These are phyloP conservation scores for Lichenostomus cassidix DNA, from an alignment of 2,113 vertebrate genomes.

Conservation along the genomic window DNA sequence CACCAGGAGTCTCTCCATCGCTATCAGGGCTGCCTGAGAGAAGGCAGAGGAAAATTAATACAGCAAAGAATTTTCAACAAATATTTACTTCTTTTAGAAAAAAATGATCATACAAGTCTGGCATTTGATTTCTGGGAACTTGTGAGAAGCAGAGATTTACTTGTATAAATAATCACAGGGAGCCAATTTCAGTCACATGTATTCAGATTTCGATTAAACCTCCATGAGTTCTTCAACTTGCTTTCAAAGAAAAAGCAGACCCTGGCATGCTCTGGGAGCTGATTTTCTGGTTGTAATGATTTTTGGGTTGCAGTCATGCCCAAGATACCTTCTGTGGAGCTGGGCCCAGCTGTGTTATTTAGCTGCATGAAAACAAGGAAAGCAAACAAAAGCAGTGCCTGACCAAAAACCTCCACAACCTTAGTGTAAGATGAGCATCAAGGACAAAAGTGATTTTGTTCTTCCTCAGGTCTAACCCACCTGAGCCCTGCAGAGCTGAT, in stretches of 20 bases:
- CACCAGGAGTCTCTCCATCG: neutral
- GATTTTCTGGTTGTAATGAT: neutral
- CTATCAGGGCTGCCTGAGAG: neutral
- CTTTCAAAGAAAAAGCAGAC: neutral
- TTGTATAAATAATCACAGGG: constrained; percentile 53
- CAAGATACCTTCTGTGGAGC: neutral
- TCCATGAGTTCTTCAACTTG: neutral
- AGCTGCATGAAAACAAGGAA: neutral
- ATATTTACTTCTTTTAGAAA: constrained; percentile 36
- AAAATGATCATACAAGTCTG: constrained; percentile 14
- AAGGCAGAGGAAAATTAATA: constrained; percentile 23
- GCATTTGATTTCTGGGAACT: constrained; percentile 51
- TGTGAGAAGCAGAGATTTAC: constrained; percentile 45
- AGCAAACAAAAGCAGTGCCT: neutral
- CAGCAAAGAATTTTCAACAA: constrained; percentile 47
- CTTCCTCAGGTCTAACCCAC: neutral
- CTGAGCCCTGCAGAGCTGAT: neutral
- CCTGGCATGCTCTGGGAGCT: neutral
- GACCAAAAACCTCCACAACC: neutral
- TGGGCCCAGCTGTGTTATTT: neutral
- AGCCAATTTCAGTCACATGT: constrained; percentile 39
- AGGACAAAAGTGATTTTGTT: neutral
- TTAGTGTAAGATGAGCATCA: neutral
- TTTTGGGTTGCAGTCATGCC: neutral
- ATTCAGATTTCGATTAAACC: constrained; percentile 58